Evolutionary conservation across 2,797 vertebrate species (phyloP).

Genomic region (Lithobates sylvaticus): DNA sequence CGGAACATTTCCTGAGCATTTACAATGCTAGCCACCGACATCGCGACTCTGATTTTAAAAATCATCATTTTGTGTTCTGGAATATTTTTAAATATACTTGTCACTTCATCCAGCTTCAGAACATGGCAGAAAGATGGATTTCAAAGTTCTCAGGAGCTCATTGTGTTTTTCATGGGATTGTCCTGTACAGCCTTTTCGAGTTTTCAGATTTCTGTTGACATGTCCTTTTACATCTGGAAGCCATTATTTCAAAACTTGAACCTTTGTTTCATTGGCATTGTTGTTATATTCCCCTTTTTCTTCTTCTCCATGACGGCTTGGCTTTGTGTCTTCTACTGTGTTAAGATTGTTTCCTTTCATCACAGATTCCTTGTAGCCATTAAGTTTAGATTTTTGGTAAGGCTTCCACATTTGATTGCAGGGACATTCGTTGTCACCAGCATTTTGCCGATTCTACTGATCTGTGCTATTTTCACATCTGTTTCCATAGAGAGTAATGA

Average conservation of each 20-base stretch:
- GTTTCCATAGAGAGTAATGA: neutral
- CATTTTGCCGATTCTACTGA: neutral
- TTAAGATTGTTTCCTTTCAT: slow-evolving; percentile 65
- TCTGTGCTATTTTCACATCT: neutral
- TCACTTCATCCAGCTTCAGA: neutral
- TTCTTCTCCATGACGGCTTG: slow-evolving; percentile 58
- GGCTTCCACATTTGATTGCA: neutral
- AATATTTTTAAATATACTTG: neutral
- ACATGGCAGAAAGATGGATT: neutral
- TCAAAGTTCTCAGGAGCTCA: neutral
- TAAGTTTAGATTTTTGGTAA: slow-evolving; percentile 53
- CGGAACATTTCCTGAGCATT: neutral
- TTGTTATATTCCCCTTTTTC: too few species aligned
- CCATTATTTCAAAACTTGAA: neutral
- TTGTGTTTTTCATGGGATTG: neutral
- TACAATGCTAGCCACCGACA: neutral
- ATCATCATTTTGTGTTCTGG: neutral
- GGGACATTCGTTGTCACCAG: neutral
- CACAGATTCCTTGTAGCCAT: slow-evolving; percentile 53
- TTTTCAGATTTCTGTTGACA: neutral
- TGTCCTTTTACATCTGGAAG: neutral
- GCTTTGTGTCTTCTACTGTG: slow-evolving; percentile 65
- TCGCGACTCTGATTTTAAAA: neutral
- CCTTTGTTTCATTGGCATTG: neutral
- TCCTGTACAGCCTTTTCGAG: neutral